Conservation (phyloP, 2,113 vertebrate species). For the Passerina amoena region DNA sequence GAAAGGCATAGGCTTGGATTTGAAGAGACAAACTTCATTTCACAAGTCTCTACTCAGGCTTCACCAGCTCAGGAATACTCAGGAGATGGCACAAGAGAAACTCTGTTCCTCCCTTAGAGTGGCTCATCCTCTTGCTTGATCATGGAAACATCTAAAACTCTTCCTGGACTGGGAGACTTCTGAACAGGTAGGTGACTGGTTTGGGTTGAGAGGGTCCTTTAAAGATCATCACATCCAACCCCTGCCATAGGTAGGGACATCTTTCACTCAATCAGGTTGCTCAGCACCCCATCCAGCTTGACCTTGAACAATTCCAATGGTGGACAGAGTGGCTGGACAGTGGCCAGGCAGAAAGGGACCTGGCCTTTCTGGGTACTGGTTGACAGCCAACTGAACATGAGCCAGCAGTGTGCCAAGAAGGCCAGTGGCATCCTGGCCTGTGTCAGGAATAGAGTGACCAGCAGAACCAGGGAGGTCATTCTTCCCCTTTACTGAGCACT, state of each 20-base stretch:
- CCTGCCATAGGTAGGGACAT: background rate
- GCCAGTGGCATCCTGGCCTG: background rate
- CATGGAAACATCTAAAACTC: background rate
- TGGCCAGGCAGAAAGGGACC: background rate
- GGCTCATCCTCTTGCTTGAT: background rate
- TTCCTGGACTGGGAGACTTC: background rate
- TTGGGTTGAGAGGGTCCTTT: background rate
- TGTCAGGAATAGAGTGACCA: background rate
- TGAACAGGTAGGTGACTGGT: background rate
- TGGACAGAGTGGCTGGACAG: background rate
- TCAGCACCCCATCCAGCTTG: background rate
- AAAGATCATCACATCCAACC: background rate
- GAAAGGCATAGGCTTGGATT: background rate
- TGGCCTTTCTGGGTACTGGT: background rate
- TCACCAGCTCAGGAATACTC: background rate
- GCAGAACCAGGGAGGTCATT: background rate
- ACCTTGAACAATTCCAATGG: background rate
- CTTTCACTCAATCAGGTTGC: background rate
- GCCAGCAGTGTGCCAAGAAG: background rate
- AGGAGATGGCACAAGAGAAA: background rate
- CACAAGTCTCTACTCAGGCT: background rate
- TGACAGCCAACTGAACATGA: accelerated
- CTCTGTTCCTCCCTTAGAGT: background rate
- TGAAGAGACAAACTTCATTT: background rate
- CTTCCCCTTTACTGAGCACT: accelerated